Conservation (phyloP, 2,113 vertebrate species). For the Brevimyrus niger region DNA sequence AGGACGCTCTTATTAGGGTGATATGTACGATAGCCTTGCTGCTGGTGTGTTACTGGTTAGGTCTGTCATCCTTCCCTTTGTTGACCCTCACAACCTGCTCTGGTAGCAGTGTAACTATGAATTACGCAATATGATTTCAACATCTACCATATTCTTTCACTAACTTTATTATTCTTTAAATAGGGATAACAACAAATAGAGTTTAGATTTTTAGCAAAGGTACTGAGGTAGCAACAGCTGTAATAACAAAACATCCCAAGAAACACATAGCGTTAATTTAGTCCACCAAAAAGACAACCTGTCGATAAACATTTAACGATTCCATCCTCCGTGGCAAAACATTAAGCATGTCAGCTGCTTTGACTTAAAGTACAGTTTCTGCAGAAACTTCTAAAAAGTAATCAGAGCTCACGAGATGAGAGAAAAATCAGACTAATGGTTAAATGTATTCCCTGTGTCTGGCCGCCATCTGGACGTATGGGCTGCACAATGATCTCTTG, state of each 20-base stretch:
- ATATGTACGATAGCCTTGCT: constrained; percentile 34
- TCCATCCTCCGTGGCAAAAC: not conserved
- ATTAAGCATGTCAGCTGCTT: not conserved
- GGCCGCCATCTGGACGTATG: not conserved
- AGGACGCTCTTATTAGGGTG: constrained; percentile 21
- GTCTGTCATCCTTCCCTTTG: constrained; percentile 17
- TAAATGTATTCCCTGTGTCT: constrained; percentile 4
- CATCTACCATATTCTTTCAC: not conserved
- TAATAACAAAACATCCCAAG: not conserved
- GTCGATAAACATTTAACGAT: not conserved
- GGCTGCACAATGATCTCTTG: constrained; percentile 19
- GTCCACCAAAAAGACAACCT: not conserved
- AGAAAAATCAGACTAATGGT: constrained; percentile 2
- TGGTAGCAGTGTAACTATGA: not conserved
- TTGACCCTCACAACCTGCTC: not conserved
- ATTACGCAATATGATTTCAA: not conserved
- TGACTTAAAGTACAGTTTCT: not conserved
- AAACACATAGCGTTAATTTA: not conserved
- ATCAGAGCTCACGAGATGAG: not conserved
- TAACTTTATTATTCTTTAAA: not conserved
- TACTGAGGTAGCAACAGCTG: not conserved
- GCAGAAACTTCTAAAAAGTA: not conserved
- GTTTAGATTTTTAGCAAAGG: not conserved
- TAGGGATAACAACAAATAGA: not conserved
- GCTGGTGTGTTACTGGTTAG: not conserved